These are phyloP conservation scores for Drosophila paranaensis DNA, from an alignment of 2,888 invertebrate species.

Conservation along the genomic window DNA sequence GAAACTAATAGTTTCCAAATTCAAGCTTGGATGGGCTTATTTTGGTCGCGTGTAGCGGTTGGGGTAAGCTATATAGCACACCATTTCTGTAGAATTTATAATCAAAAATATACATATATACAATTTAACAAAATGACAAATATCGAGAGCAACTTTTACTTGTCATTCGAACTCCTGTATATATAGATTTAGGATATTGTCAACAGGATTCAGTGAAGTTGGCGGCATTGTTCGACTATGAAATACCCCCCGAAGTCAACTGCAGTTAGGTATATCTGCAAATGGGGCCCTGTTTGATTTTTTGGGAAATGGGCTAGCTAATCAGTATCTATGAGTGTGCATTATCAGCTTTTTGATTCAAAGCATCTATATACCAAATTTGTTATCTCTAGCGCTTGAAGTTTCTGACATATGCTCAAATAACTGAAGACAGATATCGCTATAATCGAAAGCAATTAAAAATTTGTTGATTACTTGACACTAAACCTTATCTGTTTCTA, in stretches of 20 bases:
- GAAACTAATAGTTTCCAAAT: slow-evolving; percentile 5
- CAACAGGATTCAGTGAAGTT: not conserved
- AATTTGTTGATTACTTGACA: not conserved
- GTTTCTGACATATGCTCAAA: not conserved
- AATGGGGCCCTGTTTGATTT: too few species aligned
- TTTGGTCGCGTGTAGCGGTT: slow-evolving; percentile 31
- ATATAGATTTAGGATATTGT: not conserved
- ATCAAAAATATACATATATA: not conserved
- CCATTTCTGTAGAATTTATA: not conserved
- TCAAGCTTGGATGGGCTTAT: slow-evolving; percentile 28
- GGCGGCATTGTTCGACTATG: not conserved
- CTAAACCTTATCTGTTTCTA: not conserved
- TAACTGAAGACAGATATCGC: not conserved
- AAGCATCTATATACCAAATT: not conserved
- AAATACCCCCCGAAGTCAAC: not conserved
- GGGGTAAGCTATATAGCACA: slow-evolving; percentile 29
- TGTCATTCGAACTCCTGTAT: not conserved
- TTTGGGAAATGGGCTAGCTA: too few species aligned
- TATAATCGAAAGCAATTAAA: not conserved
- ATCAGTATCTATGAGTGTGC: not conserved
- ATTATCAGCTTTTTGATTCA: not conserved
- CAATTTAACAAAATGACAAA: not conserved
- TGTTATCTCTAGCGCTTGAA: not conserved
- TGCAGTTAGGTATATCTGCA: too few species aligned
- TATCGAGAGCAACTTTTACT: not conserved